Evolutionary conservation across 2,113 vertebrate species (phyloP).

Genomic region (Hipposideros armiger): DNA sequence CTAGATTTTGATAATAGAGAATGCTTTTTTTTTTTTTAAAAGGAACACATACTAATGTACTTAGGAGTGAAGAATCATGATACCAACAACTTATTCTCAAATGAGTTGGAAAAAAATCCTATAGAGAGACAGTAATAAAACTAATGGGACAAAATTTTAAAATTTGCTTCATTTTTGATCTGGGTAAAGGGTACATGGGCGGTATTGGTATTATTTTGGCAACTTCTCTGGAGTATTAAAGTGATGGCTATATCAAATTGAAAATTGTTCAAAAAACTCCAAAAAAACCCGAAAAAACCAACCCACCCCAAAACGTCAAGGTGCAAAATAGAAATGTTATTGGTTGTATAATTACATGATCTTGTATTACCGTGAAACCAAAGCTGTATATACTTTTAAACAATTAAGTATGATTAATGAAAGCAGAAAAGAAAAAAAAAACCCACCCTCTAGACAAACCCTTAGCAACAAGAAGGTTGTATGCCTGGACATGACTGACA

Average conservation of each 20-base stretch:
- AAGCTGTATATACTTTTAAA: neutral
- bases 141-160: neutral
- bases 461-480: neutral
- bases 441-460: neutral
- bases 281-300: neutral
- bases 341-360: neutral
- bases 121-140: neutral
- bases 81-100: neutral
- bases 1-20: neutral
- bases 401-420: neutral
- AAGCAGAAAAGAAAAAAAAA: neutral
- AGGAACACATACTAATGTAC: neutral
- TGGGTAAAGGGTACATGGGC: neutral
- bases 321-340: neutral
- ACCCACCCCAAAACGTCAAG: neutral
- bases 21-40: neutral
- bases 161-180: neutral
- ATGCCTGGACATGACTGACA: rapidly evolving
- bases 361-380: neutral
- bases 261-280: neutral
- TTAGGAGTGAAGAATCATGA: neutral
- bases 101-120: slow-evolving; percentile 9
- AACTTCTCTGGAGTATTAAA: neutral
- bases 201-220: neutral
- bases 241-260: neutral